Evolutionary conservation across 1,140 invertebrate species (phyloP), one percentile per base, ranked within the genome.

Genomic region (Leptopilina clavipes): DNA sequence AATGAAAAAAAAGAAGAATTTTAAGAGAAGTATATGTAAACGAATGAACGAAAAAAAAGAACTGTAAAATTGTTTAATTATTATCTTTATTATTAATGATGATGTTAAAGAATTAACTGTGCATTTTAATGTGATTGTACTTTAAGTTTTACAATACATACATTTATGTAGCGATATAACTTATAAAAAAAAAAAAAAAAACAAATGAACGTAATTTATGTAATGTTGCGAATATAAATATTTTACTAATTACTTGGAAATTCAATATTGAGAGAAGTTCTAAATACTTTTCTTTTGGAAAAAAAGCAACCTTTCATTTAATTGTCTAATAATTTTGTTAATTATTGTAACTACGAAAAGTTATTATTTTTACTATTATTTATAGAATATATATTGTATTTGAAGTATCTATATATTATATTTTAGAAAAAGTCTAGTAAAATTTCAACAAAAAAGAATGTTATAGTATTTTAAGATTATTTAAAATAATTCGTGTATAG

Each of bases 71-170:
- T 72, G 14, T 45, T 54, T 54, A 73, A 22, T 12, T 17, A 37
- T 73, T 54, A 7, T 52, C 10, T 17, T 54, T 52, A 48, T 22
- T 14, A 73, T 73, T 25, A 73, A 54, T 52, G 25, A 52, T n/a
- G 19, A 54, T 73, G 59, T 65, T 65, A 3, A 65, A 65, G 12
- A 22, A 65, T 65, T 65, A 52, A 48, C 44, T 12, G 11, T 54
- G 72, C 25, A 73, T 54, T 45, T 73, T 52, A 73, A 73, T 48
- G 48, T 73, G 44, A 52, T 48, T 18, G 48, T 73, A 73, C 48
- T 52, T 54, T 52, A 52, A 73, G 59, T 65, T 65, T 65, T 65
- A 65, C 25, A 7, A 54, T 54, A 48, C 43, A 31, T 73, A 73
- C 25, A 54, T 73, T 19, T 52, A 73, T 73, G 22, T 73, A 73